Evolutionary conservation across 1,140 invertebrate genomes (phyloP), one percentile per base, ranked within the genome.

Genomic region (Drosophila kepulauana): DNA sequence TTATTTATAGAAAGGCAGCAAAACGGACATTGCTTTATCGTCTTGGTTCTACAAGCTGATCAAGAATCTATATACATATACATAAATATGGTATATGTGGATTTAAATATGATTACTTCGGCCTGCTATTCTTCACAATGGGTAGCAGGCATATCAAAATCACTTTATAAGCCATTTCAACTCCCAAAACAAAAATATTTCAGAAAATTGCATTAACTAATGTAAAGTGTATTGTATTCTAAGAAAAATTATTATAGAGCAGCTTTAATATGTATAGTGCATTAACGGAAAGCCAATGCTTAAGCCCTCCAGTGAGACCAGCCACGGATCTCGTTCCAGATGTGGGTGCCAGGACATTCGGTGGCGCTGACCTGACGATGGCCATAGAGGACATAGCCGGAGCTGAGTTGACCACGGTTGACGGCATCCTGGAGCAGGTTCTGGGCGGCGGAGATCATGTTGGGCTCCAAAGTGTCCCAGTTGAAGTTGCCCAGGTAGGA

Each of bases 331-430:
- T 95, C 94, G 1, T 93, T 80, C 77, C 94, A 96, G 5, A 96
- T 91, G 0, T 93, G 91, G 7, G 95, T 92, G 2, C 96, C 96
- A 0, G 96, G 96, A 82, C 96, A 96, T 56, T 95, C 94, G 0
- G 96, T 97, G 1, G 93, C 91, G 15, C 94, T 85, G 0, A 95
- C 94, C 93, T 97, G 96, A 52, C 95, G 93, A 78, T 96, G 96
- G 0, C 95, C 96, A 1, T 96, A 80, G 2, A 97, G 91, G 45
- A 93, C 94, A 80, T 96, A 97, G 66, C 95, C 90, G 1, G 91
- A 63, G 30, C 89, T 87, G 15, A 96, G 94, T 79, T 94, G 93
- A 1, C 94, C 94, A 5, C 91, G 81, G 56, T 76, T 82, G 0
- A 96, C 94, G 3, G 96, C 96, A n/a, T 94, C 91, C 5, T 93